Conservation (phyloP, 2,888 invertebrate species). For the Athalia rosae region DNA sequence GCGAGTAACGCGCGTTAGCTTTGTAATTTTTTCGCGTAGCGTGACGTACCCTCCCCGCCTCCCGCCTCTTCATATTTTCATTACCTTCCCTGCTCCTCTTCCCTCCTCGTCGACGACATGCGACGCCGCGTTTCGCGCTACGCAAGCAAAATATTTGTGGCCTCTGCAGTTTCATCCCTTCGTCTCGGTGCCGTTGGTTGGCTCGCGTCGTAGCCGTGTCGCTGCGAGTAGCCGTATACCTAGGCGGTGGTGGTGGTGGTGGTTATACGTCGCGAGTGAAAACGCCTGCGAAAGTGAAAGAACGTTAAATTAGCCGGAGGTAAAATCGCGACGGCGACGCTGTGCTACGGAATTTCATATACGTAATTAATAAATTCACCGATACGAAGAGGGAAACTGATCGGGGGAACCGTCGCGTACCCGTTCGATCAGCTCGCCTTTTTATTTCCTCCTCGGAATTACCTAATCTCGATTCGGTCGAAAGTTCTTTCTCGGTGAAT, state of each 20-base stretch:
- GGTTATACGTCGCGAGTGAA: background rate
- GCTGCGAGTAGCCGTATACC: background rate
- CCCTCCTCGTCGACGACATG: constrained; percentile 1
- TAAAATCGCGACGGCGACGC: background rate
- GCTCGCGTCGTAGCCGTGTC: background rate
- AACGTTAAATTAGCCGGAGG: constrained; percentile 24
- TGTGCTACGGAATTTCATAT: constrained; percentile 24
- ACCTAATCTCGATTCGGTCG: too few species aligned
- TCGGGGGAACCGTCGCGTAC: too few species aligned
- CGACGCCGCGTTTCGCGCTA: constrained; percentile 3
- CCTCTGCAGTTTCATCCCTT: constrained; percentile 31
- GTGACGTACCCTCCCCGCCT: background rate
- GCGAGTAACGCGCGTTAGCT: background rate
- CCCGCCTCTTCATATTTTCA: background rate
- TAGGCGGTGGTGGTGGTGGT: too few species aligned
- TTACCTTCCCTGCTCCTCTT: background rate
- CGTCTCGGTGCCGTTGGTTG: background rate
- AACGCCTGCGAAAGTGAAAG: constrained; percentile 35
- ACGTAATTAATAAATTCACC: constrained; percentile 3
- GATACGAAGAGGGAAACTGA: too few species aligned
- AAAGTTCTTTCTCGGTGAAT: too few species aligned
- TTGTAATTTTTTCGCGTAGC: background rate
- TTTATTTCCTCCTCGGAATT: too few species aligned
- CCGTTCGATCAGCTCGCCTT: too few species aligned
- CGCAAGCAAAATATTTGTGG: constrained; percentile 34